Evolutionary conservation across 2,797 vertebrate genomes (phyloP), one percentile per base, ranked within the genome.

Genomic region (Cuculus canorus): DNA sequence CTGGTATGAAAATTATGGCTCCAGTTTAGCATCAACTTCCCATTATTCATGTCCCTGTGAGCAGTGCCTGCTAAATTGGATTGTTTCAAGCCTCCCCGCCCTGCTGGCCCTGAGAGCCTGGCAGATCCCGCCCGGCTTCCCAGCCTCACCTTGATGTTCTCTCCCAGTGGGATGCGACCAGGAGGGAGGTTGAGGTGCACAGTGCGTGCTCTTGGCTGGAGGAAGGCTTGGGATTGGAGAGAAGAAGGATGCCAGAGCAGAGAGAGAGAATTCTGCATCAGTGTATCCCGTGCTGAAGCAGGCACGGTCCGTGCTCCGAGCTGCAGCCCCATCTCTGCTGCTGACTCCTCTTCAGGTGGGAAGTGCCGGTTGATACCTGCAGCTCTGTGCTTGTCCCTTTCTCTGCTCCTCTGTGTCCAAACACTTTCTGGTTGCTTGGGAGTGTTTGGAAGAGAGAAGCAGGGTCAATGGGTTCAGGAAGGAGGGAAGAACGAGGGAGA

Each of bases 1-100:
- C 89, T 96, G 96, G 87, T 95, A 96, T 95, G 96, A 96, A 97
- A 97, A 97, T 97, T 96, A 97, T 97, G 82, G 92, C 95, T 93
- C 95, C 94, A 48, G 94, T 96, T 96, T 95, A 92, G 92, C 93
- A 97, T 97, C 94, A 96, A 3, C 95, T 96, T 95, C 94, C 96
- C 96, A 97, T 97, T 97, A 96, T 95, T 96, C 96, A 97, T 92
- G 88, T 96, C 92, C 92, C 96, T 88, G 84, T 65, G 93, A 97
- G 95, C 95, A 96, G 92, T 7, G 45, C 43, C 69, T 73, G 82
- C 92, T 75, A 92, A 95, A 97, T 97, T 97, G 94, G 95, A 96
- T 97, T 96, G 95, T 96, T 96, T 94, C 95, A 94, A 90, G 86
- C 92, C 73, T 96, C 89, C 86, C 93, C 88, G 0, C 82, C 92